Evolutionary conservation across 2,888 invertebrate species (phyloP), one percentile per base, ranked within the genome.

Genomic region (Eurytoma californica): DNA sequence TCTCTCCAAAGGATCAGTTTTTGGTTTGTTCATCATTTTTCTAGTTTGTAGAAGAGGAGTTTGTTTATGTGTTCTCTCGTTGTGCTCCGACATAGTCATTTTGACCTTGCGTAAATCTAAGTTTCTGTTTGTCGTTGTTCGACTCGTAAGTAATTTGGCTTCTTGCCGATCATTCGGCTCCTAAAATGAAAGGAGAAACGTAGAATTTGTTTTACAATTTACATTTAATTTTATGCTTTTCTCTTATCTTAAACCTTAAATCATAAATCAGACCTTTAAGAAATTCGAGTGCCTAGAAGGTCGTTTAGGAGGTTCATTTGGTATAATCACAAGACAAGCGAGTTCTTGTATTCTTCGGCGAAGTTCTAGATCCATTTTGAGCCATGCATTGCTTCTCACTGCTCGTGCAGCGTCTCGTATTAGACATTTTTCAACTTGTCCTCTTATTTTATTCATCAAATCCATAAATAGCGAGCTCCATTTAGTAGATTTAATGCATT

Each of bases 401-500:
- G 94, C 93, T 24, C 94, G 91, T 5, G 93, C 91, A 24, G 95
- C 94, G 86, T 95, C 95, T 28, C 94, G 92, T 12, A 95, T 93
- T 65, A 96, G 91, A 85, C 94, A 94, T 82, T 94, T 93, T 86
- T 96, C 95, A 49, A 95, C 92, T 63, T 94, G 92, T n/a, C 91
- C 90, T 75, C 94, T 92, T 75, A 95, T 91, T 79, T 93, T 93
- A 77, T 92, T 92, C 69, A 95, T 90, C 80, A 95, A 90, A 24
- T 93, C 92, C 65, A 92, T 87, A 82, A 93, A 93, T 75, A 92
- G 90, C 67, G 92, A 90, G 70, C 91, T 91, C 92, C 92, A 92
- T 77, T 92, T 91, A 14, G 18, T 63, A 3, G 90, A 86, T 72
- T 91, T 91, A 72, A 90, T 88, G 79, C 90, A 91, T 85, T 90